Evolutionary conservation across 1,140 invertebrate genomes (phyloP).

Genomic region (Heterodera schachtii): DNA sequence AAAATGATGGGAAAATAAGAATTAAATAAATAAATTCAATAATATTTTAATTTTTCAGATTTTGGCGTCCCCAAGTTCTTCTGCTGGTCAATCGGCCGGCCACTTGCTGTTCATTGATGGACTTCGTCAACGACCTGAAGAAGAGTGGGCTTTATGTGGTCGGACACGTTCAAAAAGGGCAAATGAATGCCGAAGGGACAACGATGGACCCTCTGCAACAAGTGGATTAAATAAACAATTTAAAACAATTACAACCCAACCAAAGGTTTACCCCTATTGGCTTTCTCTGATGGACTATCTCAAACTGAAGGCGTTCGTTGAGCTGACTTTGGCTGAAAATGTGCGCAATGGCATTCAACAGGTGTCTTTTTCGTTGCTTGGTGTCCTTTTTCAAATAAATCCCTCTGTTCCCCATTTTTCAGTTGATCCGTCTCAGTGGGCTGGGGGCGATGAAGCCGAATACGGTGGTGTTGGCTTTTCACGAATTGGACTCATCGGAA

Average conservation of each 20-base stretch:
- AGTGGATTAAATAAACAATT: background rate
- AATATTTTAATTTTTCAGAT: conserved; percentile 72
- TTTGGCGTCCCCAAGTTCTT: conserved; percentile 96
- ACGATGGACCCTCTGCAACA: conserved; percentile 63
- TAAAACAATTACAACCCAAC: background rate
- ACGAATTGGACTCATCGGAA: conserved; percentile 67
- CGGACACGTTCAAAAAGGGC: conserved; percentile 62
- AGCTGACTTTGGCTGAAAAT: conserved; percentile 82
- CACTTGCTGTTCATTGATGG: conserved; percentile 84
- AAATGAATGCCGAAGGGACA: conserved; percentile 32
- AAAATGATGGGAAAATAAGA: background rate
- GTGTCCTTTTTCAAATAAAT: no score
- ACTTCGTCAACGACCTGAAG: conserved; percentile 97
- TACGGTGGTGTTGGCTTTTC: conserved; percentile 78
- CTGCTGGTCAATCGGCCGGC: conserved; percentile 87
- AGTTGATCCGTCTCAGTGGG: conserved; percentile 82
- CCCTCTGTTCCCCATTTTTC: conserved; percentile 16
- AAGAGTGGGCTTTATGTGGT: conserved; percentile 78
- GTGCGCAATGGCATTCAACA: conserved; percentile 88
- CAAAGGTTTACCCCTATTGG: conserved; percentile 64
- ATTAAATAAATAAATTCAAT: background rate
- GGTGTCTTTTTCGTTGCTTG: conserved; percentile 45
- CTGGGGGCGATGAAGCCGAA: conserved; percentile 92
- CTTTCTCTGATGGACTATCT: conserved; percentile 63
- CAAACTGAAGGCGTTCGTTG: conserved; percentile 85